A percentile compares a stretch with the other conserved stretches of the same genome.
These are phyloP conservation scores for Syrphus vitripennis DNA, from an alignment of 2,888 invertebrate species.

Conservation along the genomic window DNA sequence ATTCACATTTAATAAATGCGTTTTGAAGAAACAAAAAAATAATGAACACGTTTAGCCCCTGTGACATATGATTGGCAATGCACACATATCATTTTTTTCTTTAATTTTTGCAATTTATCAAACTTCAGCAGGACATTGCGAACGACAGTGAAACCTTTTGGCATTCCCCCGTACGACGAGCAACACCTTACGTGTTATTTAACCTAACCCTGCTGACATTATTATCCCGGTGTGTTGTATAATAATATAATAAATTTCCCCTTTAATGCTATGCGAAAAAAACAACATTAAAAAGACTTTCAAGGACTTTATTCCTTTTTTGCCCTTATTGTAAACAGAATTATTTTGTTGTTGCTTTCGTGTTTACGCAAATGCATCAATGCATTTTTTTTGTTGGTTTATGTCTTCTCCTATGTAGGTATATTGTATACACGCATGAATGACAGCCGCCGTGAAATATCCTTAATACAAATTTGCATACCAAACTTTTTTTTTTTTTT, in stretches of 20 bases:
- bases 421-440: conserved; percentile 34
- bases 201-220: conserved; percentile 39
- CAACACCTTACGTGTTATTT: conserved; percentile 57
- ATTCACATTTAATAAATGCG: background rate
- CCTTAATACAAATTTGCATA: conserved; percentile 44
- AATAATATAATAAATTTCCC: conserved; percentile 42
- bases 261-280: conserved; percentile 7
- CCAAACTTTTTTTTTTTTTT: background rate
- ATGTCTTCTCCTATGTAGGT: background rate
- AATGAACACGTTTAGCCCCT: conserved; percentile 12
- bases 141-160: conserved; percentile 15
- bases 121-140: background rate
- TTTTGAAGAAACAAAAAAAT: conserved; percentile 25
- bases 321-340: background rate
- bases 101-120: conserved; percentile 15
- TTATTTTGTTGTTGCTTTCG: background rate
- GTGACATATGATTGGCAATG: background rate
- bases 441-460: conserved; percentile 37
- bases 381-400: conserved; percentile 9
- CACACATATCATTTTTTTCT: conserved; percentile 14
- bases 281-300: conserved; percentile 45
- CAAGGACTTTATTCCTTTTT: conserved; percentile 45
- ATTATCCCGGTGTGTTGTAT: conserved; percentile 28
- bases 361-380: conserved; percentile 37
- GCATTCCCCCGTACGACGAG: background rate